These are phyloP conservation scores for Podarcis lilfordi DNA, from an alignment of 2,797 vertebrate species.

Conservation along the genomic window DNA sequence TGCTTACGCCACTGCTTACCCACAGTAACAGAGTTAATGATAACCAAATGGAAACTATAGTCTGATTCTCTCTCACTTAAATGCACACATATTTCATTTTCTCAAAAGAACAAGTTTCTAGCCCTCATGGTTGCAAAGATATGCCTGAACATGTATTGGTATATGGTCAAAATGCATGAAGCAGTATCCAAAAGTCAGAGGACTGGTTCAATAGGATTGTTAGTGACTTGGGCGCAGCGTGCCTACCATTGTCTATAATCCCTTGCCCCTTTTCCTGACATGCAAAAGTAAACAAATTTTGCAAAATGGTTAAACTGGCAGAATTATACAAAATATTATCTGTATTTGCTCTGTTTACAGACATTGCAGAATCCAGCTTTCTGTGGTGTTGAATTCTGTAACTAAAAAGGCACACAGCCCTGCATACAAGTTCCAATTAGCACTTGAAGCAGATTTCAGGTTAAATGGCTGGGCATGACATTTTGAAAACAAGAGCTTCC, in stretches of 20 bases:
- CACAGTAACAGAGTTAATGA: background rate
- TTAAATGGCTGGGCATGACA: background rate
- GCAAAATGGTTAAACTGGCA: background rate
- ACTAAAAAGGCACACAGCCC: background rate
- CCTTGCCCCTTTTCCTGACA: background rate
- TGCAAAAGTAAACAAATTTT: background rate
- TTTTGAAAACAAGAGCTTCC: background rate
- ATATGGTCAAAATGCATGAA: background rate
- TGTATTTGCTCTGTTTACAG: background rate
- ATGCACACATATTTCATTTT: background rate
- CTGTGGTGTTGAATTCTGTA: background rate
- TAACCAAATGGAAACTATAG: background rate
- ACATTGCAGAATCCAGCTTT: background rate
- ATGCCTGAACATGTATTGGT: background rate
- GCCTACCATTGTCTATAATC: background rate
- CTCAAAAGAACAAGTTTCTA: background rate
- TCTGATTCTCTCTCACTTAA: background rate
- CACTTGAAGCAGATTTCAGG: background rate
- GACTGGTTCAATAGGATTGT: background rate
- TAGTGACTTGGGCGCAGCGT: no score
- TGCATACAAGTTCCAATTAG: background rate
- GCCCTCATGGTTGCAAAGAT: background rate
- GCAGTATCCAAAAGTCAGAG: background rate
- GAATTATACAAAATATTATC: background rate
- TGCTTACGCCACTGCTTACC: background rate